Evolutionary conservation across 1,140 invertebrate species (phyloP).

Genomic region (Brachionus plicatilis): DNA sequence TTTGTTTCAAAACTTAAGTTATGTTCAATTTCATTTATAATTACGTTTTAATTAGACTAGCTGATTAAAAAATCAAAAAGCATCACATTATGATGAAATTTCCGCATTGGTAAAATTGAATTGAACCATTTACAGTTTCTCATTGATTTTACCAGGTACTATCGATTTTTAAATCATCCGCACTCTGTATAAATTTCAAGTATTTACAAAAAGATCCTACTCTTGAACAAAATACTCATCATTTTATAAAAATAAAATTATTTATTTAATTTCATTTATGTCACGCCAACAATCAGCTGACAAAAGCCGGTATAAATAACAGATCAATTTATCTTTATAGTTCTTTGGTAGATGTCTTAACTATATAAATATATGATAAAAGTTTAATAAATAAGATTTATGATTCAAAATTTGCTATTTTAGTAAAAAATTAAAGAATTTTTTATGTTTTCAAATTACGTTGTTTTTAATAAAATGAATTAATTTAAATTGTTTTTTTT

Average conservation of each 20-base stretch:
- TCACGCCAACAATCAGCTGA: too few species aligned
- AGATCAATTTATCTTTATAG: too few species aligned
- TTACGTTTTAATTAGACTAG: neutral
- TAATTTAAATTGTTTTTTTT: too few species aligned
- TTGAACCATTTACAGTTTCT: neutral
- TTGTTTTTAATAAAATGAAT: too few species aligned
- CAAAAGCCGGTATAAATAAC: too few species aligned
- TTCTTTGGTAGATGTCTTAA: too few species aligned
- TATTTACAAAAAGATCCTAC: neutral
- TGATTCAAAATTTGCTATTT: too few species aligned
- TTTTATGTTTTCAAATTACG: too few species aligned
- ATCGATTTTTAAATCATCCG: neutral
- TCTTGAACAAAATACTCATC: neutral
- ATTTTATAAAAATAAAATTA: neutral
- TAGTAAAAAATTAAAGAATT: too few species aligned
- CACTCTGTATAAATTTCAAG: neutral
- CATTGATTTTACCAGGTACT: neutral
- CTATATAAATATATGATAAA: too few species aligned
- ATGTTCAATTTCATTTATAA: neutral
- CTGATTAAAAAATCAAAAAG: neutral
- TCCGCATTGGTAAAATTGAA: neutral
- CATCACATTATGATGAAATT: neutral
- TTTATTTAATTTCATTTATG: too few species aligned
- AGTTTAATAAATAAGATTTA: too few species aligned
- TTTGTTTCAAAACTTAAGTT: neutral